Evolutionary conservation across 2,888 invertebrate species (phyloP).

Genomic region (Synergus gifuensis): DNA sequence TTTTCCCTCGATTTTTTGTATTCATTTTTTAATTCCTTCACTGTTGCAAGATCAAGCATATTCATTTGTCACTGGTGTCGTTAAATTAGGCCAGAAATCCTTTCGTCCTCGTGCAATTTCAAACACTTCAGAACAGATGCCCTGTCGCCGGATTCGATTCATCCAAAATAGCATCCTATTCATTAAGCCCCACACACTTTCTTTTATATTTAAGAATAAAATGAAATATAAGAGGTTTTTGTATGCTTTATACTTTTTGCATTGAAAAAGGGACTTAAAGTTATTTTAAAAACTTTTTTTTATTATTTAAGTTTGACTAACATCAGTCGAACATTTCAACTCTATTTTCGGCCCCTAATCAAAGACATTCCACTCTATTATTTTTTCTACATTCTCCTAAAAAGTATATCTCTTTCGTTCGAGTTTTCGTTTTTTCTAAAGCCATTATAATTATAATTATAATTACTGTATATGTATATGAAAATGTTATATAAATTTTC

Average conservation of each 20-base stretch:
- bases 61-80: background rate
- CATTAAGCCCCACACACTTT: background rate
- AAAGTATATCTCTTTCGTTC: no score
- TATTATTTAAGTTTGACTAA: no score
- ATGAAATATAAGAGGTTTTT: background rate
- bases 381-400: no score
- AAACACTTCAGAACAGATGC: conserved; percentile 1
- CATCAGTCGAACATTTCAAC: no score
- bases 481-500: no score
- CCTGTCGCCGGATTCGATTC: background rate
- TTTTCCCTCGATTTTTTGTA: background rate
- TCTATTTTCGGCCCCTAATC: no score
- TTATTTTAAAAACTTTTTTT: background rate
- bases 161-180: background rate
- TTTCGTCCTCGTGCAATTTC: conserved; percentile 3
- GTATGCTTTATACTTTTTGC: background rate
- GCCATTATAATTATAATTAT: no score
- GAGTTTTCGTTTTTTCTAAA: no score
- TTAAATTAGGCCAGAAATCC: background rate
- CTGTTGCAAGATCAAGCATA: background rate
- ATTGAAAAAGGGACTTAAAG: background rate
- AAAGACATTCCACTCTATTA: no score
- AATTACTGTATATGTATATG: no score
- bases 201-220: background rate
- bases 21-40: background rate